Percentiles rank a stretch among this genome's conserved stretches.
These are phyloP conservation scores for Parasteatoda lunata DNA, from an alignment of 2,888 invertebrate genomes.

Conservation along the genomic window DNA sequence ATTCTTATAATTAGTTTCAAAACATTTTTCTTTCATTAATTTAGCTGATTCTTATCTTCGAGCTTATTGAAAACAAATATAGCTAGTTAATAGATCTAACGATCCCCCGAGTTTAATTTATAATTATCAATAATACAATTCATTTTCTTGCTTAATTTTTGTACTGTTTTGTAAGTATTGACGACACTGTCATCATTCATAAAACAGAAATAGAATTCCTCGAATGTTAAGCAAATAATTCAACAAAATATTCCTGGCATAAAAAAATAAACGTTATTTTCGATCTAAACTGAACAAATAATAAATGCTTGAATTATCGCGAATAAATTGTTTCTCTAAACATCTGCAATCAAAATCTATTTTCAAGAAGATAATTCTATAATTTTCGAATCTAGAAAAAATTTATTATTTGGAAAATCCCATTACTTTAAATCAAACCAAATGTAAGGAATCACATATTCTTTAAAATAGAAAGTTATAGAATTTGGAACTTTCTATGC, in stretches of 20 bases:
- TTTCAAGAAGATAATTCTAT: conserved; percentile 26
- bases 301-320: conserved; percentile 19
- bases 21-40: too few relatives aligned
- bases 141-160: too few relatives aligned
- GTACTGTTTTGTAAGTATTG: too few relatives aligned
- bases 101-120: too few relatives aligned
- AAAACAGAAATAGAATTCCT: background rate
- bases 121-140: too few relatives aligned
- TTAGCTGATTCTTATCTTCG: too few relatives aligned
- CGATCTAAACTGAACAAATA: background rate
- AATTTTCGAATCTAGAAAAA: background rate
- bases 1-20: too few relatives aligned
- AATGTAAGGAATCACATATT: conserved; percentile 35
- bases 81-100: too few relatives aligned
- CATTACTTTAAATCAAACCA: conserved; percentile 47
- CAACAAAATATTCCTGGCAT: background rate
- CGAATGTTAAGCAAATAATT: background rate
- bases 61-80: too few relatives aligned
- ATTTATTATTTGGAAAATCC: conserved; percentile 5
- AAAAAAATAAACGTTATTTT: background rate
- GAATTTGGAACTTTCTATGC: conserved; percentile 31
- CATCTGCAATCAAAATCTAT: conserved; percentile 27
- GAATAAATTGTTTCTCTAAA: conserved; percentile 18
- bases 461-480: conserved; percentile 42
- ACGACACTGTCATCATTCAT: background rate